Percentiles rank a stretch among this genome's conserved stretches.
These are phyloP conservation scores for Neostethus bicornis DNA, from an alignment of 2,797 vertebrate species.

Conservation along the genomic window DNA sequence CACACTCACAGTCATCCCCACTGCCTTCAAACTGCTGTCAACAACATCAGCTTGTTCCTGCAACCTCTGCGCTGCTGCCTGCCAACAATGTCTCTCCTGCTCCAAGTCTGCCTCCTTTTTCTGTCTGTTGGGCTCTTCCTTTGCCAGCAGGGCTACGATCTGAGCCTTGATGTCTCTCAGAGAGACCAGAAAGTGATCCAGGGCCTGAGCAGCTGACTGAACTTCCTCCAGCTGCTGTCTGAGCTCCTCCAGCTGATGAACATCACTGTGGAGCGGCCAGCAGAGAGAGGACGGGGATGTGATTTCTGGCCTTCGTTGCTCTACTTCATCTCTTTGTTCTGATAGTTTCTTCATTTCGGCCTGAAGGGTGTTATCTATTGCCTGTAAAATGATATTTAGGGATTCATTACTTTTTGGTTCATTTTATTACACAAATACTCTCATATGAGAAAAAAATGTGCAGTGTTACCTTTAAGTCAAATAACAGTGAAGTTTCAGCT, in stretches of 20 bases:
- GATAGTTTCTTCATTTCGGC: slow-evolving; percentile 75
- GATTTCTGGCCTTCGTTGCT: slow-evolving; percentile 54
- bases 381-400: slow-evolving; percentile 43
- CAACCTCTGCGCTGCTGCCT: slow-evolving; percentile 63
- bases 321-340: slow-evolving; percentile 57
- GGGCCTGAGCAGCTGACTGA: slow-evolving; percentile 65
- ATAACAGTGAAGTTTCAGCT: slow-evolving; percentile 37
- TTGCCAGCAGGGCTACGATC: slow-evolving; percentile 28
- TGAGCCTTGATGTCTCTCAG: slow-evolving; percentile 65
- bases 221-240: slow-evolving; percentile 64
- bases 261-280: slow-evolving; percentile 62
- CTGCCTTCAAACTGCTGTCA: slow-evolving; percentile 76
- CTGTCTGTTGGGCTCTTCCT: slow-evolving; percentile 24
- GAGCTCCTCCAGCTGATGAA: slow-evolving; percentile 74
- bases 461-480: slow-evolving; percentile 69
- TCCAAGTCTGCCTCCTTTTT: slow-evolving; percentile 28
- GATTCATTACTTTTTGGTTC: not conserved
- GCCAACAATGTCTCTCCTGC: slow-evolving; percentile 26
- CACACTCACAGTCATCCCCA: slow-evolving; percentile 70
- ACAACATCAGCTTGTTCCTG: slow-evolving; percentile 72
- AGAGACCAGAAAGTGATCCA: slow-evolving; percentile 80
- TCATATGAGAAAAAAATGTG: not conserved
- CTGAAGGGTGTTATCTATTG: slow-evolving; percentile 54
- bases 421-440: not conserved
- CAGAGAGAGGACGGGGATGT: slow-evolving; percentile 56